Conservation (phyloP, 2,113 vertebrate genomes). For the Oplegnathus fasciatus region DNA sequence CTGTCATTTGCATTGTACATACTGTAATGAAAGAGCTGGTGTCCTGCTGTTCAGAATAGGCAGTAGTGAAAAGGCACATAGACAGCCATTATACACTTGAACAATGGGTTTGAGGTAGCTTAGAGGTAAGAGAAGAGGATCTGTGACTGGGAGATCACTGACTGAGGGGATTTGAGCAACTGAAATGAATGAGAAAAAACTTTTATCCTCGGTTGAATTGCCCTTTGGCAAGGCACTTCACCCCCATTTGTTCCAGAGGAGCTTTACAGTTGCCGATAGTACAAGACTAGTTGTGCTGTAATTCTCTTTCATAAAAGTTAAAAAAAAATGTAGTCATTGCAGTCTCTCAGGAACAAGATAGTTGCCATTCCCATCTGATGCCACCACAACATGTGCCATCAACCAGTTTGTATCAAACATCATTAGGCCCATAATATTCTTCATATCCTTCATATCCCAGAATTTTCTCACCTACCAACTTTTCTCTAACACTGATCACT, state of each 20-base stretch:
- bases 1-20: constrained; percentile 59
- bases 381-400: not conserved
- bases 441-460: not conserved
- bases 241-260: constrained; percentile 9
- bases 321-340: not conserved
- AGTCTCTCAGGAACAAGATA: not conserved
- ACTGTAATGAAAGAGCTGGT: constrained; percentile 46
- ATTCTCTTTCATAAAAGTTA: not conserved
- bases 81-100: constrained; percentile 17
- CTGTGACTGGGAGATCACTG: constrained; percentile 6
- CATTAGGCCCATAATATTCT: not conserved
- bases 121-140: constrained; percentile 42
- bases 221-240: not conserved
- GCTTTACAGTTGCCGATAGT: not conserved
- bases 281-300: not conserved
- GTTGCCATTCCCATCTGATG: not conserved
- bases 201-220: not conserved
- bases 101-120: constrained; percentile 44
- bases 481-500: not conserved
- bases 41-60: constrained; percentile 49
- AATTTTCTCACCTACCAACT: not conserved
- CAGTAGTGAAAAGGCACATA: constrained; percentile 32
- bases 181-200: constrained; percentile 27
- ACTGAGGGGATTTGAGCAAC: constrained; percentile 21
- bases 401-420: not conserved